phyloP scores from a whole-genome alignment of 2,797 vertebrate species.

The Otolemur crassicaudatus region DNA sequence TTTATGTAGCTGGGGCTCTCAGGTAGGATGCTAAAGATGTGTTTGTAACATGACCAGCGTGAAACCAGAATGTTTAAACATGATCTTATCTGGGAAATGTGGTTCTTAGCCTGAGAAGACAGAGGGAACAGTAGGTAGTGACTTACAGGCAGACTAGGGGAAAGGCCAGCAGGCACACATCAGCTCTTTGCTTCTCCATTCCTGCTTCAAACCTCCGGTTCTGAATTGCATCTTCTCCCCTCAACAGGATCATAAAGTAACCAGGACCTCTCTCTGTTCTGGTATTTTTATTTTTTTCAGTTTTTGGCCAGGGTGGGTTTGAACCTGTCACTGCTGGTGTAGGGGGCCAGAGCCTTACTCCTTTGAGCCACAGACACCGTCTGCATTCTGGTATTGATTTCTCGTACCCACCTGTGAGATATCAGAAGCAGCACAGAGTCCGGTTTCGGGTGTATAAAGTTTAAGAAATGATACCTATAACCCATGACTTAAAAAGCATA shows the following conservation, averaged over 20 bases:
- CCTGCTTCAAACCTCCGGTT: not conserved
- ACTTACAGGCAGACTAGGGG: not conserved
- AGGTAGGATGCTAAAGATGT: not conserved
- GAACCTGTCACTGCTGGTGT: no score
- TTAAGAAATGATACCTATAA: not conserved
- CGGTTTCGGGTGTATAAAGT: not conserved
- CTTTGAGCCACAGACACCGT: no score
- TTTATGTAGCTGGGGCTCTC: not conserved
- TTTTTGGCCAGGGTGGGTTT: no score
- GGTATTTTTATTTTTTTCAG: no score
- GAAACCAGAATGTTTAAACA: not conserved
- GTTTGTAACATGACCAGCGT: not conserved
- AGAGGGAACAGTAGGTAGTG: not conserved
- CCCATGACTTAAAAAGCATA: not conserved
- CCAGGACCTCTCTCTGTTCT: not conserved
- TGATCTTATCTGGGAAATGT: not conserved
- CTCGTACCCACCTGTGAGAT: not conserved
- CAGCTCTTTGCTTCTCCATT: not conserved
- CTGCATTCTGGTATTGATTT: not conserved
- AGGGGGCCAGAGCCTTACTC: no score
- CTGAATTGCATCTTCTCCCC: not conserved
- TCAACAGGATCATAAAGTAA: no score
- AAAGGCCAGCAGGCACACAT: no score
- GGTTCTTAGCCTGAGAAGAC: not conserved
- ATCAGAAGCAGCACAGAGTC: not conserved